A percentile compares a stretch with the other conserved stretches of the same genome.
Evolutionary conservation across 2,888 invertebrate genomes (phyloP).

Genomic region (Miltochrista miniata): DNA sequence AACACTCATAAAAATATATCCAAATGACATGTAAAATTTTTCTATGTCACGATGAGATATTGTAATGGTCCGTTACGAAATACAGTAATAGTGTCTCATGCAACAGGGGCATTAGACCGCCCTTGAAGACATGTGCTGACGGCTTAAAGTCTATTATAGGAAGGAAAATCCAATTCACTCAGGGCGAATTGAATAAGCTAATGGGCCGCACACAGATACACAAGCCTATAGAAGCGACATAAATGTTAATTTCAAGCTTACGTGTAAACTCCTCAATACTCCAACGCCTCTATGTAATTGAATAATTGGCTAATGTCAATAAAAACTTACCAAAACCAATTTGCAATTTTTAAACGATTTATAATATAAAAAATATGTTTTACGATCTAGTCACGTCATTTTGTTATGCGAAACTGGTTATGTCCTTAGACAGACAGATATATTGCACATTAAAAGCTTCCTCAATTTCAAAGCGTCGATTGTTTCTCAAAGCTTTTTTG

Average conservation of each 20-base stretch:
- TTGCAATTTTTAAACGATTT: constrained; percentile 38
- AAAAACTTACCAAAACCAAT: constrained; percentile 46
- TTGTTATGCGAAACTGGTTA: constrained; percentile 38
- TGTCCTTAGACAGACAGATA: constrained; percentile 28
- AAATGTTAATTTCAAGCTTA: constrained; percentile 47
- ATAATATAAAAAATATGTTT: constrained; percentile 40
- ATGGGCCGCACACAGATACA: constrained; percentile 59
- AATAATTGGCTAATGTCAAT: constrained; percentile 45
- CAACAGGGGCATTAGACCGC: constrained; percentile 71
- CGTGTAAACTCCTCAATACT: constrained; percentile 34
- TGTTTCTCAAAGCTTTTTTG: constrained; percentile 19
- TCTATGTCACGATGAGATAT: constrained; percentile 82
- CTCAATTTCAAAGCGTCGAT: constrained; percentile 28
- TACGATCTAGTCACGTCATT: constrained; percentile 40
- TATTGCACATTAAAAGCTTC: constrained; percentile 36
- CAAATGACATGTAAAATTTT: constrained; percentile 82
- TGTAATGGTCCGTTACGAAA: constrained; percentile 81
- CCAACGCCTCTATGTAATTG: constrained; percentile 40
- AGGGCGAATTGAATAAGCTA: constrained; percentile 78
- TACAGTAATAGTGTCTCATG: constrained; percentile 75
- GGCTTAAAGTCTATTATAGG: constrained; percentile 71
- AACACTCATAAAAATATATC: constrained; percentile 75
- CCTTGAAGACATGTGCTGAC: constrained; percentile 69
- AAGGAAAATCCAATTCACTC: constrained; percentile 72
- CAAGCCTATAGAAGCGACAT: constrained; percentile 45